A percentile compares a stretch with the other conserved stretches of the same genome.
Evolutionary conservation across 1,140 invertebrate species (phyloP).

Genomic region (Anagrus nilaparvatae): DNA sequence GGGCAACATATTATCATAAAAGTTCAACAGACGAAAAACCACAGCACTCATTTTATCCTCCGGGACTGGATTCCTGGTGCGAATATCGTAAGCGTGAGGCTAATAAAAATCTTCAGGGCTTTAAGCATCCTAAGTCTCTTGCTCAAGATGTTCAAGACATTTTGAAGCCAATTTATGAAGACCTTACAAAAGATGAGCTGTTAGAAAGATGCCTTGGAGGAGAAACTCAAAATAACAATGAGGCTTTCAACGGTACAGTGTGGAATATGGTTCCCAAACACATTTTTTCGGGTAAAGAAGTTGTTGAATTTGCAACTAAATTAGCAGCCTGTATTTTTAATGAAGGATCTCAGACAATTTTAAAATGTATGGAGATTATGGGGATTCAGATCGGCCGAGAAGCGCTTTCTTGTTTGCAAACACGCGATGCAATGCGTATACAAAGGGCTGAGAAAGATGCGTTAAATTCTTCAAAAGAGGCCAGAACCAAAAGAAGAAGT

Average conservation of each 20-base stretch:
- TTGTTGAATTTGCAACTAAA: constrained; percentile 11
- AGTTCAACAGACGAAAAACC: constrained; percentile 21
- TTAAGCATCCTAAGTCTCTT: constrained; percentile 12
- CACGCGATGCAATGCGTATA: no score
- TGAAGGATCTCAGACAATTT: no score
- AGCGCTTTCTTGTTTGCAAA: no score
- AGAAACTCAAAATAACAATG: constrained; percentile 13
- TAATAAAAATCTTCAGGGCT: constrained; percentile 1
- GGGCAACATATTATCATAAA: constrained; percentile 21
- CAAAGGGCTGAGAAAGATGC: no score
- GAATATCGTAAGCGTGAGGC: constrained; percentile 16
- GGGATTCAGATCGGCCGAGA: no score
- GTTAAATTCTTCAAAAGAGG: no score
- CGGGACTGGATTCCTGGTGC: constrained; percentile 21
- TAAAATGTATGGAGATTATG: no score
- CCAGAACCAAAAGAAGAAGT: no score
- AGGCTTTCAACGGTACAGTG: constrained; percentile 6
- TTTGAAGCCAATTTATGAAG: constrained; percentile 20
- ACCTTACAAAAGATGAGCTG: constrained; percentile 15
- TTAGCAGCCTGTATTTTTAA: constrained; percentile 14
- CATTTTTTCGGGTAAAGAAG: background rate
- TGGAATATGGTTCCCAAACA: constrained; percentile 8
- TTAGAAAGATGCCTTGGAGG: constrained; percentile 17
- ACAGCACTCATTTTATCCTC: constrained; percentile 16
- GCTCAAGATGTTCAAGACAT: constrained; percentile 11